Percentiles rank a stretch among this genome's conserved stretches.
These are phyloP conservation scores for Drosophila simulans DNA, from an alignment of 1,140 invertebrate genomes.

Conservation along the genomic window DNA sequence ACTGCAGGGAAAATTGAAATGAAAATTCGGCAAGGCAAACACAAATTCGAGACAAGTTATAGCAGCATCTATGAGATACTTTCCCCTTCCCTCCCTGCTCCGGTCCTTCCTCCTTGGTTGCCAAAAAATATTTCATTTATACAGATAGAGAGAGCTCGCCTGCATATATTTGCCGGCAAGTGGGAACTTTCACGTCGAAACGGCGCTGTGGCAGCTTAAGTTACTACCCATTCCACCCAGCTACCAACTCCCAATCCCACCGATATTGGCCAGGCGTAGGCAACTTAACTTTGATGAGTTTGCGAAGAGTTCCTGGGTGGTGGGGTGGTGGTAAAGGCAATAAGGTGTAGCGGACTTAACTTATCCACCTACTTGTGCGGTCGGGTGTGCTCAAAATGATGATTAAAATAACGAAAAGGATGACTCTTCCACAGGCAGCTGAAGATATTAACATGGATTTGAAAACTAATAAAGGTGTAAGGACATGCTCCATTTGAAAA, in stretches of 20 bases:
- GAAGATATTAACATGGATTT: constrained; percentile 2
- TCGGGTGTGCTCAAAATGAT: constrained; percentile 62
- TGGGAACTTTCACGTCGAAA: constrained; percentile 38
- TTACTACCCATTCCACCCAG: constrained; percentile 11
- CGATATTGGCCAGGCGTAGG: constrained; percentile 41
- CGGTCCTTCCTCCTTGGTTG: constrained; percentile 4
- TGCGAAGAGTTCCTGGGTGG: constrained; percentile 49
- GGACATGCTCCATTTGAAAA: neutral
- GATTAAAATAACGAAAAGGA: constrained; percentile 77
- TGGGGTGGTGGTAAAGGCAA: neutral
- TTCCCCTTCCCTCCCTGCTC: neutral
- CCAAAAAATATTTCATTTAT: constrained; percentile 70
- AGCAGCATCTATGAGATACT: constrained; percentile 48
- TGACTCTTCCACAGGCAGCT: neutral
- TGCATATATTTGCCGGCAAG: constrained; percentile 37
- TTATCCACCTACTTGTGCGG: constrained; percentile 29
- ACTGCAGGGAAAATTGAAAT: constrained; percentile 78
- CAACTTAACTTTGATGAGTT: constrained; percentile 82
- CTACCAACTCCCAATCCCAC: neutral
- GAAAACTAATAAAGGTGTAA: constrained; percentile 17
- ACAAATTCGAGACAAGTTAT: constrained; percentile 77
- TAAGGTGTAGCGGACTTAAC: constrained; percentile 28
- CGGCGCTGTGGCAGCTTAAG: constrained; percentile 44
- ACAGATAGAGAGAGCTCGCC: constrained; percentile 42
- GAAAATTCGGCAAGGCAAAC: constrained; percentile 78